Percentiles rank a stretch among this genome's conserved stretches.
Evolutionary conservation across 2,113 vertebrate species (phyloP).

Genomic region (Perognathus longimembris): DNA sequence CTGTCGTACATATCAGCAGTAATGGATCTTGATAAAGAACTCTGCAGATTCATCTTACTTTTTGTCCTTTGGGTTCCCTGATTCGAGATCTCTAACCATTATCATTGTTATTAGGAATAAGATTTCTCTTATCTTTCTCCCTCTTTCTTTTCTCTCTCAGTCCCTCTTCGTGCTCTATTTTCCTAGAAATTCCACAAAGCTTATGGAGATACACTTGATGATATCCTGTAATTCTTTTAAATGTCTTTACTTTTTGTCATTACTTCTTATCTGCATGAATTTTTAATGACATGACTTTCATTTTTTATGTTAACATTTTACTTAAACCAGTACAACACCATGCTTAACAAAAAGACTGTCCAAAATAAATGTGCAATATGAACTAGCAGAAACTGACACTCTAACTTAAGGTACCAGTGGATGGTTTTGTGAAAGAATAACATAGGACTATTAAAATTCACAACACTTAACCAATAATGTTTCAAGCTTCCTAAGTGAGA

Average conservation of each 20-base stretch:
- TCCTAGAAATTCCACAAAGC: neutral
- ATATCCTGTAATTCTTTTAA: neutral
- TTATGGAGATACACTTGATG: neutral
- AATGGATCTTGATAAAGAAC: neutral
- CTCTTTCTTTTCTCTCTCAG: neutral
- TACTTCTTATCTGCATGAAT: neutral
- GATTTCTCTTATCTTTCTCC: no score
- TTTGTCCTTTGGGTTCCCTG: neutral
- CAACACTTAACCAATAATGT: slow-evolving; percentile 64
- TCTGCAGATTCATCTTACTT: neutral
- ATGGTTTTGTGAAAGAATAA: slow-evolving; percentile 60
- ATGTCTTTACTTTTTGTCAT: neutral
- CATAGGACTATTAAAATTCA: slow-evolving; percentile 77
- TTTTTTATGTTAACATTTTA: slow-evolving; percentile 85
- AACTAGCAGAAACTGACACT: slow-evolving; percentile 84
- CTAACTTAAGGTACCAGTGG: slow-evolving; percentile 77
- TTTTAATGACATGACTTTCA: neutral
- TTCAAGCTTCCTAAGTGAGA: slow-evolving; percentile 75
- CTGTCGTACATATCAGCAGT: neutral
- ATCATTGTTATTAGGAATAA: neutral
- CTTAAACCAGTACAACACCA: slow-evolving; percentile 89
- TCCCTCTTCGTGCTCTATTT: no score
- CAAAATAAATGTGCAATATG: slow-evolving; percentile 88
- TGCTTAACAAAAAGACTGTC: slow-evolving; percentile 87
- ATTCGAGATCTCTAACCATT: neutral